A percentile compares a stretch with the other conserved stretches of the same genome.
phyloP scores from a whole-genome alignment of 1,140 invertebrate species.

The Ips nitidus region DNA sequence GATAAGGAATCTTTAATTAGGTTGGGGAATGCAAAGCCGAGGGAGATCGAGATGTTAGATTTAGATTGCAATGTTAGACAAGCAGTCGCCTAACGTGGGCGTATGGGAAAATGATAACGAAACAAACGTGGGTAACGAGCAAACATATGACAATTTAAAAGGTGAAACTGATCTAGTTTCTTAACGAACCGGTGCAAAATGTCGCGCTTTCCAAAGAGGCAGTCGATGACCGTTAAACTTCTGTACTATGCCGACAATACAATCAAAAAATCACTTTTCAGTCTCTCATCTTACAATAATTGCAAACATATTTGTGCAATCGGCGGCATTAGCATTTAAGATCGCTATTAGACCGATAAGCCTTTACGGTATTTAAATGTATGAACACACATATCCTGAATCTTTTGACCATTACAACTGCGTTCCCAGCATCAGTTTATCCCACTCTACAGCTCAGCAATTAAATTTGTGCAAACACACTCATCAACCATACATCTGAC shows the following conservation, averaged over 20 bases:
- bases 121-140: not conserved
- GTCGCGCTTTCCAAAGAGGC: too few species aligned
- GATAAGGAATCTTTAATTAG: slow-evolving; percentile 33
- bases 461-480: too few species aligned
- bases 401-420: slow-evolving; percentile 9
- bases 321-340: slow-evolving; percentile 35
- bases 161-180: too few species aligned
- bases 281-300: slow-evolving; percentile 23
- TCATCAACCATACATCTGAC: too few species aligned
- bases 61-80: slow-evolving; percentile 21
- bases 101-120: slow-evolving; percentile 26
- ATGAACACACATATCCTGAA: slow-evolving; percentile 11
- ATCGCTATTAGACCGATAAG: slow-evolving; percentile 31
- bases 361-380: slow-evolving; percentile 32
- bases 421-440: slow-evolving; percentile 8
- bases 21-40: slow-evolving; percentile 30
- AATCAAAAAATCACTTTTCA: not conserved
- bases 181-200: too few species aligned
- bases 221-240: too few species aligned
- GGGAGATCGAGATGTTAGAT: slow-evolving; percentile 29
- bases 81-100: slow-evolving; percentile 20
- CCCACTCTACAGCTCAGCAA: too few species aligned
- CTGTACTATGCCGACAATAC: too few species aligned
- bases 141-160: too few species aligned
- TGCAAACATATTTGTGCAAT: slow-evolving; percentile 35